Base-by-base conservation (phyloP, 2,888 invertebrate species). In the Suillia variegata region DNA sequence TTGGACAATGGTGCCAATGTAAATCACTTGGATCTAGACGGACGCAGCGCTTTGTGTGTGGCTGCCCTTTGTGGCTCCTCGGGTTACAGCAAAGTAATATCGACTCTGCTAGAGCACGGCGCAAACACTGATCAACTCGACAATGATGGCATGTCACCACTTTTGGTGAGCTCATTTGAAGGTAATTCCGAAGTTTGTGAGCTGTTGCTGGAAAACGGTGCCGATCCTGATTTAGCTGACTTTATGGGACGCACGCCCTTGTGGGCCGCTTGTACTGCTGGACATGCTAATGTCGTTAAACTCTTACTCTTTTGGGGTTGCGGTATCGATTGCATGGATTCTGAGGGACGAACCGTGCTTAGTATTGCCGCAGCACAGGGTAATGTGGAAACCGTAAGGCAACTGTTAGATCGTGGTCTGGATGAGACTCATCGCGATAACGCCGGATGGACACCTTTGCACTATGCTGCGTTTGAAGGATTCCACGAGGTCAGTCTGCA, bases 371-470 rank as follows among this genome's bases (percentile, higher is more conserved):
- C 93, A 0, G 93, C 93, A 0, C 92, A 94, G 83, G 94, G 89
- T 33, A 91, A 91, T 74, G 91, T 92, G 34, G 93, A 94, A 70
- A 94, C 96, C 10, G 96, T 97, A 1, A 87, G 93, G 18, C 93
- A 94, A 75, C 84, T 98, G 45, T 84, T 98, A 15, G 96, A 94
- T 79, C 85, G 95, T 67, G 97, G 93, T 0, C 78, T 93, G 50
- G 93, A 93, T 72, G 93, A 93, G 71, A 92, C 92, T 62, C 93
- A 93, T 75, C 84, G 93, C 18, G 98, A 98, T 78, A 96, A 96
- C 82, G 93, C 94, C 0, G 97, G 98, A 0, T 98, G 97, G 98
- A 97, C 98, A 1, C 96, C 98, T 0, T 81, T 98, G 56, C 97
- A 98, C 79, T 97, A 98, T 78, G 92, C 97, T 0, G 94, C 97